These are phyloP conservation scores for Nasonia vitripennis DNA, from an alignment of 1,140 invertebrate species.

Conservation along the genomic window DNA sequence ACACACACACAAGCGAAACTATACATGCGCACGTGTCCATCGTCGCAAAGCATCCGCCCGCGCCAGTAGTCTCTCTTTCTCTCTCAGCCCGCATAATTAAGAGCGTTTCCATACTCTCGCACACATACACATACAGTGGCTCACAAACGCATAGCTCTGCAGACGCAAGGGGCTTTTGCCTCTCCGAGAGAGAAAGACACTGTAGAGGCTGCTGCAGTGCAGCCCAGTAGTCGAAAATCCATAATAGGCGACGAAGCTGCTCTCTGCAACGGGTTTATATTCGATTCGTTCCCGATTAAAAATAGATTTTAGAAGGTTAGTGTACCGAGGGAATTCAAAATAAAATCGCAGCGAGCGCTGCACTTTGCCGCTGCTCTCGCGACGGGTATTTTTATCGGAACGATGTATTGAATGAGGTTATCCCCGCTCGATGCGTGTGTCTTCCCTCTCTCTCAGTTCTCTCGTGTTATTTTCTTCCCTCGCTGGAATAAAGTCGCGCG, in stretches of 20 bases:
- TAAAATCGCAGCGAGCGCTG: slow-evolving; percentile 33
- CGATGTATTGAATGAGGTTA: slow-evolving; percentile 39
- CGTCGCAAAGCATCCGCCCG: background rate
- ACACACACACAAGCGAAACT: background rate
- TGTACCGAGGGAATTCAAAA: slow-evolving; percentile 49
- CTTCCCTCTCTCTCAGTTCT: background rate
- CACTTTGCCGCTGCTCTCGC: background rate
- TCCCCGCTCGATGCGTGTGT: background rate
- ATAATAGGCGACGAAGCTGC: background rate
- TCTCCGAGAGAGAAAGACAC: no score
- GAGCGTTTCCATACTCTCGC: background rate
- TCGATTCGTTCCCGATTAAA: slow-evolving; percentile 45
- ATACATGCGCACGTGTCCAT: background rate
- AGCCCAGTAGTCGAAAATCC: background rate
- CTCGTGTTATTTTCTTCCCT: background rate
- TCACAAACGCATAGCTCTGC: background rate
- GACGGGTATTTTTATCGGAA: slow-evolving; percentile 36
- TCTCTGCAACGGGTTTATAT: slow-evolving; percentile 30
- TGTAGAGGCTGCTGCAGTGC: no score
- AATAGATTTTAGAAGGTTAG: slow-evolving; percentile 52
- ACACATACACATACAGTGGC: no score
- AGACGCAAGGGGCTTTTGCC: background rate
- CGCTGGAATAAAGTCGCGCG: no score
- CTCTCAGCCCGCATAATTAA: background rate
- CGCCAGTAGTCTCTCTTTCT: background rate